Evolutionary conservation across 2,113 vertebrate species (phyloP).

Genomic region (Eonycteris spelaea): DNA sequence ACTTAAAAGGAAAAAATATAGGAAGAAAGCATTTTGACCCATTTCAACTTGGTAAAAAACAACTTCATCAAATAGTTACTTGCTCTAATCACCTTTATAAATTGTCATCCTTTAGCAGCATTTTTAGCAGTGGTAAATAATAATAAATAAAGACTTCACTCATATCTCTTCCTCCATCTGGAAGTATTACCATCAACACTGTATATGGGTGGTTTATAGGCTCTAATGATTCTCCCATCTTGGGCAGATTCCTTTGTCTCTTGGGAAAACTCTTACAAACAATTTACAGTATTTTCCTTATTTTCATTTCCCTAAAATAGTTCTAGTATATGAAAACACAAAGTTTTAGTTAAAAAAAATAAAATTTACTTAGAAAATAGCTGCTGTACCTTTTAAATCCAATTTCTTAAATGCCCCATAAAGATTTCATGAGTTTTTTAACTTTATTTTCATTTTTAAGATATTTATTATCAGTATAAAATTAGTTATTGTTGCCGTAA

Average conservation of each 20-base stretch:
- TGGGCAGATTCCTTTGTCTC: not conserved
- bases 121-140: not conserved
- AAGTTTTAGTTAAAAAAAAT: slow-evolving; percentile 4
- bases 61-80: not conserved
- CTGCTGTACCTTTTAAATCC: not conserved
- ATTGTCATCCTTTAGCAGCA: not conserved
- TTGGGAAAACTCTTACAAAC: not conserved
- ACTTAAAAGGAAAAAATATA: not conserved
- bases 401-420: not conserved
- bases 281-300: not conserved
- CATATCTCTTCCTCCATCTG: not conserved
- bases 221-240: not conserved
- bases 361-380: not conserved
- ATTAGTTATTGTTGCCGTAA: not conserved
- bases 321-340: slow-evolving; percentile 14
- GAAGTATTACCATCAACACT: not conserved
- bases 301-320: not conserved
- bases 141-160: not conserved
- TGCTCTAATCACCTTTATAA: not conserved
- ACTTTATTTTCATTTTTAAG: not conserved
- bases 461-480: not conserved
- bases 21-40: not conserved
- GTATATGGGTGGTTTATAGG: not conserved
- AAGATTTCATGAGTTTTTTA: not conserved
- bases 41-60: not conserved